Evolutionary conservation across 2,113 vertebrate genomes (phyloP), one percentile per base, ranked within the genome.

Genomic region (Psittacus erithacus): DNA sequence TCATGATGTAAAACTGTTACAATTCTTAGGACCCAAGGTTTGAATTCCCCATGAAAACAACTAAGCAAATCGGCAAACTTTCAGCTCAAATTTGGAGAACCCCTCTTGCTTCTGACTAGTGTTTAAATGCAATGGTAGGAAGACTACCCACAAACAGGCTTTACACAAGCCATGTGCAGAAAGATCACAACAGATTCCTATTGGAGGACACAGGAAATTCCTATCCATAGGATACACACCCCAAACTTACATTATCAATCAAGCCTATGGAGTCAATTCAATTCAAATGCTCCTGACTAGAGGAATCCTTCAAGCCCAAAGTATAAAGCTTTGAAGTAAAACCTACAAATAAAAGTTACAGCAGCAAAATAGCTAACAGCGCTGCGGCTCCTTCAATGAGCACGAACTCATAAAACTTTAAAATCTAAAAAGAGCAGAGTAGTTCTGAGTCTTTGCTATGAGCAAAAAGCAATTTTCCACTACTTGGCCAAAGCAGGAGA

Each of bases 381-480:
- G 62, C 25, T 57, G 3, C 16, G 10, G 28, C 47, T 24, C 60
- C 55, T 82, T 52, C 52, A 76, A 33, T 27, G 69, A 76, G 10
- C 23, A 67, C 15, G 8, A 31, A 44, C 11, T 46, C 63, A 13
- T 28, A 31, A 12, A n/a, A 31, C 7, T 7, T 12, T 11, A 24
- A 59, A 10, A 35, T 5, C n/a, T 35, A 35, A n/a, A 14, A 59
- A 24, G 33, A 59, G 22, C 46, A 43, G 7, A 28, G 20, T 47
- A n/a, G 38, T 63, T 70, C 43, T 53, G 64, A 78, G 23, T 71
- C 10, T 96, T 93, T 59, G 11, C 33, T 85, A 84, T 57, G 52
- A 92, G 35, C 29, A 91, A 93, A 96, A 95, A 59, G 7, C 18
- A 96, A 86, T 92, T 95, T 97, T 92, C 70, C 20, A 70, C 60